Evolutionary conservation across 30 jellyfish, hydroid and myxozoan species (phyloP), one percentile per base, ranked within the genome.

Genomic region (Aurelia aurita complex sp. Pacific): DNA sequence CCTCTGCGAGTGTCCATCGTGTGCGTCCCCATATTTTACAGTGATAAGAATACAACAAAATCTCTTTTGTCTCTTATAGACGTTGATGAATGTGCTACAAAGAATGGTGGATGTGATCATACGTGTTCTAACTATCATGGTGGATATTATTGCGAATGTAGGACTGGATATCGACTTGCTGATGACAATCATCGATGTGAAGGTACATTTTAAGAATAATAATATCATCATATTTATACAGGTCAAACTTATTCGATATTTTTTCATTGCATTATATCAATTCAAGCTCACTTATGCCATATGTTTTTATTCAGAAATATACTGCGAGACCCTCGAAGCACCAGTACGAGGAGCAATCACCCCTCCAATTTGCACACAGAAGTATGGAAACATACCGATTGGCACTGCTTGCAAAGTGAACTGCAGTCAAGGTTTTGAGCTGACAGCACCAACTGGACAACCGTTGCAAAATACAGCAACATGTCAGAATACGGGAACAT

Each of bases 21-120:
- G 0, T 23, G 29, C 29, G 0, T 23, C 29, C 29, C 29, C 29
- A 23, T 23, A 23, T 23, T 23, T 23, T 23, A 23, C 29, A 23
- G 29, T 23, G 29, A 23, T 23, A 0, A 23, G 29, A 40, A 8
- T 59, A 17, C 34, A 34, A 62, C 16, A 2, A 2, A 0, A 73
- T 73, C 15, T 19, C 2, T 33, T 42, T 78, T 80, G 54, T 46
- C 70, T 51, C 64, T 29, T 9, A 51, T 18, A 94, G 99, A 94
- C 69, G 73, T 89, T 59, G 77, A 94, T 67, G 99, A 94, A 68
- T 94, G 99, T 81, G 57, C 76, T 78, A 67, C 35, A 13, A 60
- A 83, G 23, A 94, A 94, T 55, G 97, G 99, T 69, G 99, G 99
- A 29, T 94, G 99, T 67, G 93, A 85, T 46, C 99, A 94, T 65